Evolutionary conservation across 30 jellyfish, hydroid and myxozoan species (phyloP).

Genomic region (Phacellophora camtschatica): DNA sequence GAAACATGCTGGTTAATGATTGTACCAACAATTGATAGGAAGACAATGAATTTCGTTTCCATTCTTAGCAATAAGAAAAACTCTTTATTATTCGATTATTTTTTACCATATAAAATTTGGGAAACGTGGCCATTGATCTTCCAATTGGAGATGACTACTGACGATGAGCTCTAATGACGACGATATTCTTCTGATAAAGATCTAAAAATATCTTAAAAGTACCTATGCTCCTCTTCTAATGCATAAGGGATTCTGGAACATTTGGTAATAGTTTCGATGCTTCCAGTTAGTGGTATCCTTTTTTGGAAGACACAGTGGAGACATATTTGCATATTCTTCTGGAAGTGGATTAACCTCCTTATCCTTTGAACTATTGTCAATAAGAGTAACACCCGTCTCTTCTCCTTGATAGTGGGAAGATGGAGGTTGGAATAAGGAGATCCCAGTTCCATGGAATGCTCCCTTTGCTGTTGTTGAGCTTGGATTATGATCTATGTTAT

Average conservation of each 20-base stretch:
- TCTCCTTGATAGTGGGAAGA: neutral
- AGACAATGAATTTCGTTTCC: neutral
- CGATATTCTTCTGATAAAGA: neutral
- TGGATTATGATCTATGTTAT: slow-evolving; percentile 38
- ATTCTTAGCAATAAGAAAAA: neutral
- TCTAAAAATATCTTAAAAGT: neutral
- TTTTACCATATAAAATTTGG: neutral
- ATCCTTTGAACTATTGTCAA: neutral
- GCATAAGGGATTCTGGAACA: neutral
- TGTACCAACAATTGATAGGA: neutral
- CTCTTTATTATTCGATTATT: neutral
- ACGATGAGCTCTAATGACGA: neutral
- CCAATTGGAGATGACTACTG: neutral
- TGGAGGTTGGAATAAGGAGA: slow-evolving; percentile 34
- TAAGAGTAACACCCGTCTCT: neutral
- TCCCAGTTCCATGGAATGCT: slow-evolving; percentile 32
- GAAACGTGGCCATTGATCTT: neutral
- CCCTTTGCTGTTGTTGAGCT: slow-evolving; percentile 26
- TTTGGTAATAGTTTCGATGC: neutral
- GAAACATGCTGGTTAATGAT: neutral
- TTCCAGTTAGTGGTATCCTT: neutral
- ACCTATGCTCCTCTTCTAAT: neutral
- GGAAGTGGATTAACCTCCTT: neutral
- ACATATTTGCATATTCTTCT: neutral
- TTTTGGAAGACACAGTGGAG: neutral